These are phyloP conservation scores for Potorous gilbertii DNA, from an alignment of 2,797 vertebrate species.

Conservation along the genomic window DNA sequence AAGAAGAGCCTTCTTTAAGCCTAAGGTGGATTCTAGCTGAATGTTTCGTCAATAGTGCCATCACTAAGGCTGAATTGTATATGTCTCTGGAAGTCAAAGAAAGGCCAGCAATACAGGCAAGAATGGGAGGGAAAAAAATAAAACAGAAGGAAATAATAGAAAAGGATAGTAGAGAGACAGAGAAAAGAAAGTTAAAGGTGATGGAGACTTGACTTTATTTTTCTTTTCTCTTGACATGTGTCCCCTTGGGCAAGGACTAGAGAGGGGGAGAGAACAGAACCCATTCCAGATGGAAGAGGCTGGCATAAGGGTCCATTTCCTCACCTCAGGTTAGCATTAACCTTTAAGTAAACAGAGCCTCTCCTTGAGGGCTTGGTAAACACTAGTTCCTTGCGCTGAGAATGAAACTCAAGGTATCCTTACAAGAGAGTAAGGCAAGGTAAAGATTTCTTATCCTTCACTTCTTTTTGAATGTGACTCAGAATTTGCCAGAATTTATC, in stretches of 20 bases:
- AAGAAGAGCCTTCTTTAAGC: not conserved
- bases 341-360: conserved; percentile 70
- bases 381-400: not conserved
- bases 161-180: not conserved
- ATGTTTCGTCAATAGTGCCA: not conserved
- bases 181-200: not conserved
- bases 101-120: not conserved
- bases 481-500: conserved; percentile 17
- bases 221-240: conserved; percentile 24
- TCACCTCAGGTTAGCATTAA: conserved; percentile 71
- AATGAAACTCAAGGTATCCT: conserved; percentile 44
- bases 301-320: conserved; percentile 51
- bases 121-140: not conserved
- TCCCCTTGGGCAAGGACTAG: conserved; percentile 36
- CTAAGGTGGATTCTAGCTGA: not conserved
- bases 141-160: not conserved
- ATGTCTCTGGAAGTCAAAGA: not conserved
- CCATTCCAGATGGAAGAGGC: conserved; percentile 16
- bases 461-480: conserved; percentile 44
- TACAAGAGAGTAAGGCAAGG: conserved; percentile 45
- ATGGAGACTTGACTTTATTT: not conserved
- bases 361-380: conserved; percentile 48
- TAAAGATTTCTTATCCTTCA: conserved; percentile 47
- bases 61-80: not conserved
- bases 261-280: conserved; percentile 26